Conservation (phyloP, 2,888 invertebrate species). For the Calameuta filiformis region DNA sequence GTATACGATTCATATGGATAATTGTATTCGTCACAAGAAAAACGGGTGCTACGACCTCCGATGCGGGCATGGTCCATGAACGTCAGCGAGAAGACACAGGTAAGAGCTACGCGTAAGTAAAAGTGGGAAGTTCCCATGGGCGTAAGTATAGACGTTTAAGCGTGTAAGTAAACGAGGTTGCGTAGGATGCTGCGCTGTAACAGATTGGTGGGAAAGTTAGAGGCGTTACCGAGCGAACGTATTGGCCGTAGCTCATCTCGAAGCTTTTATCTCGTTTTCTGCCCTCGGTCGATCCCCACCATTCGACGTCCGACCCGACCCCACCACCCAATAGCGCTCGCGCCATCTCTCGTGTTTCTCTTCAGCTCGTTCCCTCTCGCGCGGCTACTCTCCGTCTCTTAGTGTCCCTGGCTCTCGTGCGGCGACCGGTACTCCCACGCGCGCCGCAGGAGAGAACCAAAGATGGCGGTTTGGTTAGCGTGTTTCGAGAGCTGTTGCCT, state of each 20-base stretch:
- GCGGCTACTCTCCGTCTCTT: conserved; percentile 7
- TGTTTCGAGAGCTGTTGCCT: conserved; percentile 65
- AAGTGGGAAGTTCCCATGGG: not conserved
- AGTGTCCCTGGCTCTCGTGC: conserved; percentile 19
- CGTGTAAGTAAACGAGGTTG: conserved; percentile 27
- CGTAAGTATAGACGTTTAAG: not conserved
- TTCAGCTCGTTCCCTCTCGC: conserved; percentile 16
- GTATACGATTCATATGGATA: not conserved
- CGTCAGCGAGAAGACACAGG: not conserved
- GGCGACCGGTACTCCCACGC: conserved; percentile 33
- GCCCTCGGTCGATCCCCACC: not conserved
- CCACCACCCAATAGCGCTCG: conserved; percentile 20
- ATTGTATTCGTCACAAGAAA: not conserved
- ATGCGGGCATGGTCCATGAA: not conserved
- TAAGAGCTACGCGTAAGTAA: not conserved
- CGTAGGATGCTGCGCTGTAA: conserved; percentile 45
- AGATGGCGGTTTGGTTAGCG: conserved; percentile 54
- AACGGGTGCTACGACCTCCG: not conserved
- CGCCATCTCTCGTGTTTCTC: conserved; percentile 26
- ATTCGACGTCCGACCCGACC: not conserved
- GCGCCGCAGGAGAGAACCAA: conserved; percentile 37
- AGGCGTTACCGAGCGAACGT: conserved; percentile 36
- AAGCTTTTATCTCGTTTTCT: conserved; percentile 50
- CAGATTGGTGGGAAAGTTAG: conserved; percentile 27
- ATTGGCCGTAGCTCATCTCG: conserved; percentile 51